Conservation (phyloP, 2,113 vertebrate species). For the Symphodus melops region DNA sequence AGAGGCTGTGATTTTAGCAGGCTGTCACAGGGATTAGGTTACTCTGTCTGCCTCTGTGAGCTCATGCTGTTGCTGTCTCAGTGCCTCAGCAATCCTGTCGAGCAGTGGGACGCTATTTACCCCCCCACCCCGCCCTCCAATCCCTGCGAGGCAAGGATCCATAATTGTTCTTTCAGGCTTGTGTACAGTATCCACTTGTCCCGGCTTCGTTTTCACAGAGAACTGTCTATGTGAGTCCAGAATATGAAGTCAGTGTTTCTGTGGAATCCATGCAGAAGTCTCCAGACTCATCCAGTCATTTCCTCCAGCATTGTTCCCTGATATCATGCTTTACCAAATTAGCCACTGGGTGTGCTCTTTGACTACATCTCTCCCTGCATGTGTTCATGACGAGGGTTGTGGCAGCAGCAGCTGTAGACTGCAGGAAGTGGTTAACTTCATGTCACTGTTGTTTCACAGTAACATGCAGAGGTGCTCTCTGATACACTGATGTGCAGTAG, state of each 20-base stretch:
- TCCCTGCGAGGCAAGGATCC: conserved; percentile 23
- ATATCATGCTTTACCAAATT: conserved; percentile 9
- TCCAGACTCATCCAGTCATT: neutral
- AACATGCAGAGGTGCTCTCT: conserved; percentile 47
- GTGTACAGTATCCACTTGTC: conserved; percentile 16
- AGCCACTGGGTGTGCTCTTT: conserved; percentile 58
- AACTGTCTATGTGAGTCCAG: neutral
- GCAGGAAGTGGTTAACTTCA: conserved; percentile 76
- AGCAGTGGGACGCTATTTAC: conserved; percentile 33
- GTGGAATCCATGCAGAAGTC: neutral
- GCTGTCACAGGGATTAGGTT: conserved; percentile 82
- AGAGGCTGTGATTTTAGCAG: conserved; percentile 82
- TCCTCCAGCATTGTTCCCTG: neutral
- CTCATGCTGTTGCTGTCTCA: conserved; percentile 72
- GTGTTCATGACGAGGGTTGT: conserved; percentile 28
- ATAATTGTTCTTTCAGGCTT: conserved; percentile 22
- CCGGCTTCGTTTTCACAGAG: conserved; percentile 11
- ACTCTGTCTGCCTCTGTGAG: conserved; percentile 79
- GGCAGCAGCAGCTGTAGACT: conserved; percentile 61
- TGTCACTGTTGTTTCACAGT: conserved; percentile 51
- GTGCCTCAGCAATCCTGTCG: conserved; percentile 59
- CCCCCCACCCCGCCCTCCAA: conserved; percentile 21
- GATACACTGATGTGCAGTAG: conserved; percentile 31
- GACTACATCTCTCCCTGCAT: conserved; percentile 14
- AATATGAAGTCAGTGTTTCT: neutral